Conservation (phyloP, 2,113 vertebrate species). For the Bubo bubo region DNA sequence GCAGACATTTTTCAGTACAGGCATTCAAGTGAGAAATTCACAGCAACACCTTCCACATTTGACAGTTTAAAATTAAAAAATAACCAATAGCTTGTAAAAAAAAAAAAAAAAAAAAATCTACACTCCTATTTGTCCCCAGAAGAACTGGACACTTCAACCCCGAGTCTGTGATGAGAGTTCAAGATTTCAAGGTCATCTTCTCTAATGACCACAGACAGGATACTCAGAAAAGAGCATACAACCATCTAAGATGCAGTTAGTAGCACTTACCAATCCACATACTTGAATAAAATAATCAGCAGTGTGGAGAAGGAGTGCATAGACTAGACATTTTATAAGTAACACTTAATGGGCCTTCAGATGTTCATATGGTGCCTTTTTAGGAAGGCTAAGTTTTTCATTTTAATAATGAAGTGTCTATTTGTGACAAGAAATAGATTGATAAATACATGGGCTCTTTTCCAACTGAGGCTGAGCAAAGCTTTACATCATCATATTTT, state of each 20-base stretch:
- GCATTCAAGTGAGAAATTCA: background rate
- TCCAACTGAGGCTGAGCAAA: background rate
- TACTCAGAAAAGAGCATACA: background rate
- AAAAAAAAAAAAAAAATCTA: background rate
- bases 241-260: background rate
- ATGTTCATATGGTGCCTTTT: background rate
- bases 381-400: background rate
- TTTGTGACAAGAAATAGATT: background rate
- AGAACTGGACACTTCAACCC: background rate
- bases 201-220: background rate
- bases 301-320: background rate
- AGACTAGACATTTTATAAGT: background rate
- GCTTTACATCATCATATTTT: background rate
- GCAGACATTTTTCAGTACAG: background rate
- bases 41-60: background rate
- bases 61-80: background rate
- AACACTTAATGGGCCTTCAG: background rate
- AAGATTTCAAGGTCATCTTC: background rate
- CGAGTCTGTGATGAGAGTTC: background rate
- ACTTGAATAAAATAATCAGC: background rate
- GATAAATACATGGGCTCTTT: background rate
- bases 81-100: background rate
- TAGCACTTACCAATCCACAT: background rate
- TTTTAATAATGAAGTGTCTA: background rate
- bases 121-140: background rate